Base-by-base conservation (phyloP, 2,113 vertebrate genomes). In the Melanotaenia duboulayi region DNA sequence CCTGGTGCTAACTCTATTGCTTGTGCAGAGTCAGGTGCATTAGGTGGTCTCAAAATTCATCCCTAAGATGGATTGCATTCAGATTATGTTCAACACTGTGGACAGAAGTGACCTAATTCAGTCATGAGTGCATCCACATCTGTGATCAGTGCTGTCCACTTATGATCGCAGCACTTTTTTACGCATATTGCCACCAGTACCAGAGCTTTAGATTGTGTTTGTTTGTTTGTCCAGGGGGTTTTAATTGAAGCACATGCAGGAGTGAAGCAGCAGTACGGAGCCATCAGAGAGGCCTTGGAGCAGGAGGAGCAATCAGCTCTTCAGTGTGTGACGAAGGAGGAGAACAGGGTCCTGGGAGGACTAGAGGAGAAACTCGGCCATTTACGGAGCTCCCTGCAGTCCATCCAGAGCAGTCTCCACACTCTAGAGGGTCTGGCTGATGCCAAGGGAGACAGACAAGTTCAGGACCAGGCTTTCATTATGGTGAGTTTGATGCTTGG, bases 381-480 rank as follows among this genome's bases (percentile, higher is more conserved):
- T 10, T 90, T 94, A 11, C 78, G 39, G 51, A 67, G 49, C 40
- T 81, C 85, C 22, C 80, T 94, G 65, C 52, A 63, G 0, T 82
- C 87, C 49, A 65, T 93, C 54, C 89, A 93, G 80, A 48, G 71
- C 12, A 82, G 87, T 9, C 85, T 93, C 20, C 76, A 89, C 78
- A 78, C 51, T 0, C 76, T 94, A 74, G 88, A 93, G 66, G 74
- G 40, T 17, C 74, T 95, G 65, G 85, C 89, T 4, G 89, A 93
- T 32, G 39, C 89, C 50, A 91, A 77, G 40, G 92, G 86, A 11
- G 82, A 86, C 2, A 67, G 65, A 7, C 76, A 65, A 6, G 42
- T 90, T 17, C 88, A 92, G 63, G 92, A 93, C 24, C 94, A 95
- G 67, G 87, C 90, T 25, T 95, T 95, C 66, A 91, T 94, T 20